Evolutionary conservation across 2,888 invertebrate species (phyloP).

Genomic region (Drosophila mettleri): DNA sequence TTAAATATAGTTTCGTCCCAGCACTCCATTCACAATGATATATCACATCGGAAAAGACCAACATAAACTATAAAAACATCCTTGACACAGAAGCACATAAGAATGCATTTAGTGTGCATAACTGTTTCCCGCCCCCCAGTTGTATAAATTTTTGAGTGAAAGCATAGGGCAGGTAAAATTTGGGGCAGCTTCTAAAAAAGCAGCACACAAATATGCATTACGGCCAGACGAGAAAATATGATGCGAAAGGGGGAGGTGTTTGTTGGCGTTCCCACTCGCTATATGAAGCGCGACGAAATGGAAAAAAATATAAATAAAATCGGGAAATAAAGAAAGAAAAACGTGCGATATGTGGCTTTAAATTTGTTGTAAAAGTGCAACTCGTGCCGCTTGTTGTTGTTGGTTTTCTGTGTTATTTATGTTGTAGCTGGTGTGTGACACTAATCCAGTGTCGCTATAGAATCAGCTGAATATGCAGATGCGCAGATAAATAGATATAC

Average conservation of each 20-base stretch:
- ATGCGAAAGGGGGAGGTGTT: conserved; percentile 6
- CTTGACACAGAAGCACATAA: conserved; percentile 1
- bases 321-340: conserved; percentile 5
- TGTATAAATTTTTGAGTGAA: conserved; percentile 2
- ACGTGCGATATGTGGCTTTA: conserved; percentile 14
- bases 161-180: conserved; percentile 10
- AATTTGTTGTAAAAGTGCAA: conserved; percentile 26
- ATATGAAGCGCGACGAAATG: neutral
- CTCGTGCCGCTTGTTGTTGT: conserved; percentile 18
- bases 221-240: conserved; percentile 3
- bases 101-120: conserved; percentile 21
- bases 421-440: conserved; percentile 22
- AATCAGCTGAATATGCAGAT: conserved; percentile 16
- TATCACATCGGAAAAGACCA: neutral
- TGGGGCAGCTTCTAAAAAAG: conserved; percentile 7
- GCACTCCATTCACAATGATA: neutral
- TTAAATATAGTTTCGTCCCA: neutral
- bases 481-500: neutral
- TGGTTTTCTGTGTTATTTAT: conserved; percentile 42
- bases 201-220: conserved; percentile 33
- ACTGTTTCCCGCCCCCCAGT: neutral
- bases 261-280: neutral
- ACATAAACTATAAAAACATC: conserved; percentile 1
- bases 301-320: neutral
- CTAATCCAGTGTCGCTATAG: conserved; percentile 56